Base-by-base conservation (phyloP, 2,888 invertebrate species). In the Plemyria rubiginata region DNA sequence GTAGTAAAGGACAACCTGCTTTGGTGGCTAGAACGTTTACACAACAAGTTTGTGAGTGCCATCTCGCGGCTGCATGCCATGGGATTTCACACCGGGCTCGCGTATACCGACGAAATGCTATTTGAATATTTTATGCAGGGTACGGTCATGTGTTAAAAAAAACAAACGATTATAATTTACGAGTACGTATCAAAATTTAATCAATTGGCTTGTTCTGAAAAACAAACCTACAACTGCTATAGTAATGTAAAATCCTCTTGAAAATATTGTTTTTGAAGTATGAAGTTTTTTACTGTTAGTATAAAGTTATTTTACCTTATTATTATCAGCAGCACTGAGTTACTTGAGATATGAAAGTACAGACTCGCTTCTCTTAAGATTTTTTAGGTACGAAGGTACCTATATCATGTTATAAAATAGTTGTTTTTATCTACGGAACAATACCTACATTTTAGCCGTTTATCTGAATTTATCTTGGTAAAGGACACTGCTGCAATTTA, bases 121-220 rank as follows among this genome's bases (percentile, higher is more conserved):
- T 90, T 88, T 88, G 85, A 89, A 90, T 91, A 89, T 89, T 90
- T 88, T 88, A 84, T 76, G 69, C 71, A 72, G 74, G 32, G 78
- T 8, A 15, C 43, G 15, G 15, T 15, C 7, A 43, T 15, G 15
- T 15, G 6, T 4, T 1, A 45, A 45, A 45, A 16, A 45, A 45
- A 45, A 45, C 16, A 45, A 45, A 45, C 45, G 45, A 43, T 1
- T 8, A 15, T 43, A 7, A 15, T 43, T 43, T 43, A 15, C 13
- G 41, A 43, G 40, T 22, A 32, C 29, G 7, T 29, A 6, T 40
- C 5, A 13, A 11, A 16, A 45, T 38, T 45, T 9, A 45, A 45
- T 45, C 2, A 45, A 45, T n/a, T 16, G 16, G 11, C 4, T 16
- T 0, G 9, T 45, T 45, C 16, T 45, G n/a, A n/a, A n/a, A n/a